Percentiles rank a stretch among this genome's conserved stretches.
phyloP scores from a whole-genome alignment of 2,113 vertebrate genomes.

The Cyphomyrus discorhynchus region DNA sequence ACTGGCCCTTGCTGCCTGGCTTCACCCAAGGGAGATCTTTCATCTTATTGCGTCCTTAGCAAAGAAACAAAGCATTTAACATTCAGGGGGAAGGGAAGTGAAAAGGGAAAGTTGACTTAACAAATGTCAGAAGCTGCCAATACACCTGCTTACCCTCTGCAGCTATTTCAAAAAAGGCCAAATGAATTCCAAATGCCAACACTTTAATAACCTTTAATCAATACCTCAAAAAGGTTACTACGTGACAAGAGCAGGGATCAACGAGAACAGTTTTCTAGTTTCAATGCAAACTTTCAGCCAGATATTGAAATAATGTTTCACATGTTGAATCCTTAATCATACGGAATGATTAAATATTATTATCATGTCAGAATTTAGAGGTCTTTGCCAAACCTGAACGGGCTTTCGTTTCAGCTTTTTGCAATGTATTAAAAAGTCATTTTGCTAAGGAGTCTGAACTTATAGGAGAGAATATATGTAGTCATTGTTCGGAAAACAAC shows the following conservation, averaged over 20 bases:
- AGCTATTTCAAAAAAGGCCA: not conserved
- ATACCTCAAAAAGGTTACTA: not conserved
- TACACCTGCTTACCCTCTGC: slow-evolving; percentile 16
- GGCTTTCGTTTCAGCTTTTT: not conserved
- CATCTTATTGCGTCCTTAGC: not conserved
- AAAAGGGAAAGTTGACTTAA: slow-evolving; percentile 23
- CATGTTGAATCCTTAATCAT: not conserved
- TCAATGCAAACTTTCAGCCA: not conserved
- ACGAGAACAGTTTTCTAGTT: not conserved
- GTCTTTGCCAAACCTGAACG: not conserved
- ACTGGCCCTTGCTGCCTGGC: not conserved
- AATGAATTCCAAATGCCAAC: slow-evolving; percentile 11
- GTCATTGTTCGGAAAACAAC: not conserved
- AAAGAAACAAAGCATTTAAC: slow-evolving; percentile 4
- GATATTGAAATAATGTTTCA: not conserved
- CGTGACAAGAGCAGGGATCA: not conserved
- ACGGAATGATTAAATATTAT: not conserved
- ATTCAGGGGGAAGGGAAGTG: slow-evolving; percentile 14
- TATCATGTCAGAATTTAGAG: not conserved
- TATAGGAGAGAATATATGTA: not conserved
- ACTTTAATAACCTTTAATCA: slow-evolving; percentile 20
- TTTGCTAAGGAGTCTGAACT: not conserved
- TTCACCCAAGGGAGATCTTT: not conserved
- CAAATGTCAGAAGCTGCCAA: slow-evolving; percentile 25
- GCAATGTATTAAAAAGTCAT: not conserved